A percentile compares a stretch with the other conserved stretches of the same genome.
These are phyloP conservation scores for Drosophila monieri DNA, from an alignment of 2,888 invertebrate genomes.

Conservation along the genomic window DNA sequence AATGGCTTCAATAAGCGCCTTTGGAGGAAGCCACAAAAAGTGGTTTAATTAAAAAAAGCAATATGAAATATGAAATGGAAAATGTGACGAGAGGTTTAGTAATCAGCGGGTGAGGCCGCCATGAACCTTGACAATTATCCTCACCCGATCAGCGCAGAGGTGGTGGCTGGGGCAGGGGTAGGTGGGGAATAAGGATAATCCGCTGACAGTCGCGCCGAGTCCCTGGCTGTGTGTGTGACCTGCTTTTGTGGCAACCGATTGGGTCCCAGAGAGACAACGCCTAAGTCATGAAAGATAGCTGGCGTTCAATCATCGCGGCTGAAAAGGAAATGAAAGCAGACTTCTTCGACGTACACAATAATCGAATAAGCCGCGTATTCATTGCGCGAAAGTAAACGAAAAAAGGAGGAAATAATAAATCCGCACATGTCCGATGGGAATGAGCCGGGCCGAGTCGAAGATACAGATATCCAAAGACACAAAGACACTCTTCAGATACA, in stretches of 20 bases:
- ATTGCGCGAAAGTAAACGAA: slow-evolving; percentile 65
- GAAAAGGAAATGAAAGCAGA: slow-evolving; percentile 74
- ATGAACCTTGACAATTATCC: slow-evolving; percentile 73
- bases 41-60: slow-evolving; percentile 61
- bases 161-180: slow-evolving; percentile 4
- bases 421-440: slow-evolving; percentile 69
- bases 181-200: slow-evolving; percentile 53
- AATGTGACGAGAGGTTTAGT: slow-evolving; percentile 42
- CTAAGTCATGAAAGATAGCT: slow-evolving; percentile 75
- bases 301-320: slow-evolving; percentile 70
- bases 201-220: slow-evolving; percentile 51
- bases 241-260: slow-evolving; percentile 45
- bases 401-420: slow-evolving; percentile 56
- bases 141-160: slow-evolving; percentile 51
- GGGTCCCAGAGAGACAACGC: slow-evolving; percentile 41
- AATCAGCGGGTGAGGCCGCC: slow-evolving; percentile 43
- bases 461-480: slow-evolving; percentile 33
- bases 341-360: slow-evolving; percentile 61
- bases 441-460: slow-evolving; percentile 17
- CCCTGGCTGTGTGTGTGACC: slow-evolving; percentile 34
- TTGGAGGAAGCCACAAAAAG: slow-evolving; percentile 52
- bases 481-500: slow-evolving; percentile 59
- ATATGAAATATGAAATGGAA: slow-evolving; percentile 38
- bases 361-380: slow-evolving; percentile 78
- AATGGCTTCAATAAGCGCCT: slow-evolving; percentile 47